Evolutionary conservation across 1,140 invertebrate species (phyloP).

Genomic region (Orussus abietinus): DNA sequence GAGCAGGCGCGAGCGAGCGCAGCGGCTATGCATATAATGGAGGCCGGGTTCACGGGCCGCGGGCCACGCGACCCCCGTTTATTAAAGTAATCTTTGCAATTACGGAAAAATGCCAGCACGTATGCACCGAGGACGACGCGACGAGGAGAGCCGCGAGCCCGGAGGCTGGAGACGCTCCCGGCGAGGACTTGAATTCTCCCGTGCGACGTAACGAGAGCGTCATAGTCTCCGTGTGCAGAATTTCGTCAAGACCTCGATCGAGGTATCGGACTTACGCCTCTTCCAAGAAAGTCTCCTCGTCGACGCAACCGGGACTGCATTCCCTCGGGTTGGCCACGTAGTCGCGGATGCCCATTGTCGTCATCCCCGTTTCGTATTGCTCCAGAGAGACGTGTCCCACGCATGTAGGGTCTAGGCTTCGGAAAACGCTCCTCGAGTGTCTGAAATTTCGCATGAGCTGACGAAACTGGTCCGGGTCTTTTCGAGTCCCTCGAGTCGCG

Average conservation of each 20-base stretch:
- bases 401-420: constrained; percentile 30
- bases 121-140: no score
- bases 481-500: no score
- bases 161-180: no score
- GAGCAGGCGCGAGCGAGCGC: no score
- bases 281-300: constrained; percentile 27
- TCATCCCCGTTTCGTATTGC: constrained; percentile 40
- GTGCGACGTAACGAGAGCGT: no score
- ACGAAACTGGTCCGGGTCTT: no score
- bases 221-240: no score
- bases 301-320: constrained; percentile 23
- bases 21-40: constrained; percentile 23
- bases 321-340: constrained; percentile 30
- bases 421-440: constrained; percentile 42
- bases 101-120: constrained; percentile 25
- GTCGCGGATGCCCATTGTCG: constrained; percentile 28
- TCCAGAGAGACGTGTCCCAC: constrained; percentile 31
- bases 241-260: neutral
- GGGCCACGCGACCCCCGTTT: constrained; percentile 21
- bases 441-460: constrained; percentile 21
- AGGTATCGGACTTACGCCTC: constrained; percentile 43
- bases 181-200: no score
- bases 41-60: constrained; percentile 23
- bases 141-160: no score
- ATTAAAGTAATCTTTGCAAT: constrained; percentile 28